Conservation (phyloP, 1,140 invertebrate genomes). For the Proales similis region DNA sequence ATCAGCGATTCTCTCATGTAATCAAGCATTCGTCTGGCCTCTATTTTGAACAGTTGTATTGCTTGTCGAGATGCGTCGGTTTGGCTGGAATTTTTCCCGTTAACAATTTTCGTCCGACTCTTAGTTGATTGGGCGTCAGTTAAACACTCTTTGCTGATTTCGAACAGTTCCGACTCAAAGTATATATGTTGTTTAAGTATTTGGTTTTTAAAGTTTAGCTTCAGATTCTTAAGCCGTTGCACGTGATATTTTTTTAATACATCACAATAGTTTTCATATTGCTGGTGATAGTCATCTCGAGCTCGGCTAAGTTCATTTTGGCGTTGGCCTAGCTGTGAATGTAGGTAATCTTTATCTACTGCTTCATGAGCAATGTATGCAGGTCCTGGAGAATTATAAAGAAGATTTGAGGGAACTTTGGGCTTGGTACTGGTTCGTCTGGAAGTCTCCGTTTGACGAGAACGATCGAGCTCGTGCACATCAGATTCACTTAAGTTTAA, state of each 20-base stretch:
- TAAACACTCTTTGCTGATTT: slow-evolving; percentile 27
- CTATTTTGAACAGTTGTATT: slow-evolving; percentile 9
- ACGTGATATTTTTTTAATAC: background rate
- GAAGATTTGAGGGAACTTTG: no score
- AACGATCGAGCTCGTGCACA: no score
- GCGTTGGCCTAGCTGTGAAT: background rate
- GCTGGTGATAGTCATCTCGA: slow-evolving; percentile 15
- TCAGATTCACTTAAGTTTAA: no score
- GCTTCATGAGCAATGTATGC: no score
- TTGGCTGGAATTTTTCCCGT: slow-evolving; percentile 5
- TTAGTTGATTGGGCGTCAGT: slow-evolving; percentile 6
- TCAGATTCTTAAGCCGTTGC: slow-evolving; percentile 12
- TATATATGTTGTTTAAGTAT: slow-evolving; percentile 36
- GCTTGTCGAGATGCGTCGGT: slow-evolving; percentile 11
- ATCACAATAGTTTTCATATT: slow-evolving; percentile 3
- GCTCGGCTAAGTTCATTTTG: background rate
- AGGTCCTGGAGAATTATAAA: no score
- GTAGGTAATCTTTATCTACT: slow-evolving; percentile 10
- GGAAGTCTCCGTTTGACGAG: no score
- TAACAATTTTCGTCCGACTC: slow-evolving; percentile 1
- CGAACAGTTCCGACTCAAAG: slow-evolving; percentile 19
- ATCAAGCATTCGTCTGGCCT: slow-evolving; percentile 15
- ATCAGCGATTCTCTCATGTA: slow-evolving; percentile 26
- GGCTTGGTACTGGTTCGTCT: no score
- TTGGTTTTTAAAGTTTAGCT: slow-evolving; percentile 31